phyloP scores from a whole-genome alignment of 2,113 vertebrate species.

The Mesitornis unicolor region DNA sequence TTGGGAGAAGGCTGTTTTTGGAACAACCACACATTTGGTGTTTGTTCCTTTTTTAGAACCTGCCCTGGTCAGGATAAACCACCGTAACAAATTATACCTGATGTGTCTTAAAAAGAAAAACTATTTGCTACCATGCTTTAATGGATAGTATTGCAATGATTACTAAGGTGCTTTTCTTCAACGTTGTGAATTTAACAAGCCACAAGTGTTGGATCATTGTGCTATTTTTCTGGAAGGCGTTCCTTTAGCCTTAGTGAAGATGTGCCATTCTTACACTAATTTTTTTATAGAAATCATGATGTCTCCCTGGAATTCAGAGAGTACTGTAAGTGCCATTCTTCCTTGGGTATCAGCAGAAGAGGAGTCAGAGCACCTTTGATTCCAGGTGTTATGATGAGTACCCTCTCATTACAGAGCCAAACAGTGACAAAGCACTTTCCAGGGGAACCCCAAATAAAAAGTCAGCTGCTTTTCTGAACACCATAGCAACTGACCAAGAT shows the following conservation, averaged over 20 bases:
- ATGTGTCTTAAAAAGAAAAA: background rate
- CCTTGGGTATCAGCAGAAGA: background rate
- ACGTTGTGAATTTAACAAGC: background rate
- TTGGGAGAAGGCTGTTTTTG: background rate
- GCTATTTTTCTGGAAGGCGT: background rate
- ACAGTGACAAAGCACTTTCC: background rate
- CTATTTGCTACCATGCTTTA: background rate
- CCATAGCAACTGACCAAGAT: background rate
- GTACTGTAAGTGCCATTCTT: background rate
- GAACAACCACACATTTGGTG: background rate
- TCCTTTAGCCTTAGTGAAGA: slow-evolving; percentile 29
- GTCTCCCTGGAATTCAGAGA: slow-evolving; percentile 5
- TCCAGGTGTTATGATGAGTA: background rate
- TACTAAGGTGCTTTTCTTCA: slow-evolving; percentile 14
- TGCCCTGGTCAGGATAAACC: background rate
- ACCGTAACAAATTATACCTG: background rate
- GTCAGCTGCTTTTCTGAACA: background rate
- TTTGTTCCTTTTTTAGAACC: background rate
- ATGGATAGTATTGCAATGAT: background rate
- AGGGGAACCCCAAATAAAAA: background rate
- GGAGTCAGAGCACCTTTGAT: background rate
- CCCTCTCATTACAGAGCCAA: background rate
- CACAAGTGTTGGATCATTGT: background rate
- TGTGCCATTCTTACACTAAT: background rate
- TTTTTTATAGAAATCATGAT: background rate